These are phyloP conservation scores for Cephalopterus ornatus DNA, from an alignment of 2,113 vertebrate species.

Conservation along the genomic window DNA sequence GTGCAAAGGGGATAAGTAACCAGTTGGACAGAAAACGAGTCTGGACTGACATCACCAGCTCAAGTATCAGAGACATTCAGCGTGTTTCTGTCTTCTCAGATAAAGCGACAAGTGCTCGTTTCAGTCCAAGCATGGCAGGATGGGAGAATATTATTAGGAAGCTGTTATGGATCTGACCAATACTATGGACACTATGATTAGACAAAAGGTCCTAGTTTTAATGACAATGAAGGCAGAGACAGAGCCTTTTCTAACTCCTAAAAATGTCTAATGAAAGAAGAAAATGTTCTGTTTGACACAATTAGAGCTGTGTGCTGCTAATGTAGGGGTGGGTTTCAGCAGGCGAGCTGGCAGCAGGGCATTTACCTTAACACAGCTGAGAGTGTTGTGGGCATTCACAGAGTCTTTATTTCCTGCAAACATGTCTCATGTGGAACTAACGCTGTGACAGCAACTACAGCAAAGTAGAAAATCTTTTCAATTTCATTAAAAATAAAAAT, in stretches of 20 bases:
- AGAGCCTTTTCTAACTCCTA: neutral
- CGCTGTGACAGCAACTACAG: neutral
- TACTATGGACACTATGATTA: accelerated
- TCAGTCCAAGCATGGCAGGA: neutral
- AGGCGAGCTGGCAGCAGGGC: neutral
- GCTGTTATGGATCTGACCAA: neutral
- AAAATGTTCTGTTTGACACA: slow-evolving; percentile 16
- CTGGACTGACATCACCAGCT: neutral
- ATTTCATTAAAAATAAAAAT: neutral
- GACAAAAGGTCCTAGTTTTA: neutral
- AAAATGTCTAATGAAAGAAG: neutral
- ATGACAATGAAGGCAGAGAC: neutral
- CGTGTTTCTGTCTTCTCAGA: neutral
- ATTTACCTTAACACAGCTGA: slow-evolving; percentile 32
- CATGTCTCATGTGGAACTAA: neutral
- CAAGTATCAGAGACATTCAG: neutral
- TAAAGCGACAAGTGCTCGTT: neutral
- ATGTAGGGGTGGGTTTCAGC: neutral
- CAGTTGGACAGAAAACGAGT: neutral
- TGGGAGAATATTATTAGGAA: neutral
- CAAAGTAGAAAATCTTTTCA: neutral
- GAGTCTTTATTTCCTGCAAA: slow-evolving; percentile 10
- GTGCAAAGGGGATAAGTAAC: neutral
- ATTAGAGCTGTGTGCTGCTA: neutral
- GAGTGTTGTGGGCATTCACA: neutral